phyloP scores from a whole-genome alignment of 2,888 invertebrate genomes.

The Ophion slaviceki region DNA sequence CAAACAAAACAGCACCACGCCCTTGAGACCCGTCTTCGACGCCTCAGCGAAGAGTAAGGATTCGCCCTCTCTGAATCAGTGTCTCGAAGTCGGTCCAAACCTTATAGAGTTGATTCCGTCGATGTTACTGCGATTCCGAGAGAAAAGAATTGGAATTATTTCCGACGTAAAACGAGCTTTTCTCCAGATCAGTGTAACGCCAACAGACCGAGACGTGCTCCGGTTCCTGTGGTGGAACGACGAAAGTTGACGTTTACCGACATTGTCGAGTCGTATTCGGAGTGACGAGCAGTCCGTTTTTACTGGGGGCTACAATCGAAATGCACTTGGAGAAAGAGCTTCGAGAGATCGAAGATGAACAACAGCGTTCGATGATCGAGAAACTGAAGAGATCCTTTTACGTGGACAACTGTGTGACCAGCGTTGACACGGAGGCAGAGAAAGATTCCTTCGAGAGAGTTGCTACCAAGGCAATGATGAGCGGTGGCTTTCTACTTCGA shows the following conservation, averaged over 20 bases:
- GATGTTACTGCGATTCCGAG: slow-evolving; percentile 67
- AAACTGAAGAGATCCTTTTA: slow-evolving; percentile 67
- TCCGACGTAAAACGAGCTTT: slow-evolving; percentile 69
- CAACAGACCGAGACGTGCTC: slow-evolving; percentile 66
- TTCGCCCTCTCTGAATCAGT: slow-evolving; percentile 71
- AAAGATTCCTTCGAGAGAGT: slow-evolving; percentile 42
- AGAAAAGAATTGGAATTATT: slow-evolving; percentile 64
- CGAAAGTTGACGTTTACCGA: not conserved
- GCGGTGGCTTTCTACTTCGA: slow-evolving; percentile 65
- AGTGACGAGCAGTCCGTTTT: not conserved
- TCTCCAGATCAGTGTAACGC: slow-evolving; percentile 64
- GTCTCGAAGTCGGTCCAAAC: slow-evolving; percentile 68
- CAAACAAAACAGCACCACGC: slow-evolving; percentile 64
- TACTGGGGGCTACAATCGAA: slow-evolving; percentile 63
- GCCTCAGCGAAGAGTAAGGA: slow-evolving; percentile 69
- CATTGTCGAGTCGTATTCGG: slow-evolving; percentile 5
- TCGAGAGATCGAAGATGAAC: too few species aligned
- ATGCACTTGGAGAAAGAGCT: too few species aligned
- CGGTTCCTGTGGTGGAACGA: slow-evolving; percentile 69
- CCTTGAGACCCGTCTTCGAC: slow-evolving; percentile 72
- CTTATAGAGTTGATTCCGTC: slow-evolving; percentile 68
- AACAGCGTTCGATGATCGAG: slow-evolving; percentile 38
- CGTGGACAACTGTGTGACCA: slow-evolving; percentile 70
- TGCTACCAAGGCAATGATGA: slow-evolving; percentile 56
- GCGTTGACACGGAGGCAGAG: slow-evolving; percentile 58